A percentile compares a stretch with the other conserved stretches of the same genome.
phyloP scores from a whole-genome alignment of 2,113 vertebrate species.

The Ammospiza caudacuta region DNA sequence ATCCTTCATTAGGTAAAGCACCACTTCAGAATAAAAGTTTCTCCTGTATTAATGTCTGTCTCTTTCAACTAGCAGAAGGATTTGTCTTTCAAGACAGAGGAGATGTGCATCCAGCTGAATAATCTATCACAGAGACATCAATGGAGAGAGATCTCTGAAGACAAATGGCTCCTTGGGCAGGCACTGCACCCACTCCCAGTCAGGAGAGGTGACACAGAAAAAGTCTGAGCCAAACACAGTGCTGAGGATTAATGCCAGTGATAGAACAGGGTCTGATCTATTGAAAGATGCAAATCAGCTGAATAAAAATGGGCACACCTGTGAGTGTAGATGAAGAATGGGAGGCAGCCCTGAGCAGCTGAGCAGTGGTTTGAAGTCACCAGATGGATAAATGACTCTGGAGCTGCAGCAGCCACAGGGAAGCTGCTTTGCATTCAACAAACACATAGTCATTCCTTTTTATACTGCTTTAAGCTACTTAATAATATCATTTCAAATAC shows the following conservation, averaged over 20 bases:
- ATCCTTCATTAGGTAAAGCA: neutral
- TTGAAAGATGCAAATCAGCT: neutral
- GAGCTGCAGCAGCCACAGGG: accelerated
- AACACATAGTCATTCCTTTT: neutral
- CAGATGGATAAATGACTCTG: neutral
- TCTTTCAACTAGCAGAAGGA: neutral
- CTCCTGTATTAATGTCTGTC: neutral
- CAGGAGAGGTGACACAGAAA: neutral
- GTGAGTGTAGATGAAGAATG: neutral
- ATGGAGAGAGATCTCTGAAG: neutral
- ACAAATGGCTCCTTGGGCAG: neutral
- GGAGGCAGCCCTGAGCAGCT: neutral
- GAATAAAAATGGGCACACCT: neutral
- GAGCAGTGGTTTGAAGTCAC: neutral
- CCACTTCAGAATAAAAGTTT: neutral
- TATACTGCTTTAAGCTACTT: neutral
- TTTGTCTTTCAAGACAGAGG: neutral
- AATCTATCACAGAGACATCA: neutral
- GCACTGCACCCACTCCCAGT: neutral
- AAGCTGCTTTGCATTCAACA: accelerated
- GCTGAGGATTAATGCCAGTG: neutral
- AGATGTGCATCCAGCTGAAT: neutral
- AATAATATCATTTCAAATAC: neutral
- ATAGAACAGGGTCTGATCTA: neutral
- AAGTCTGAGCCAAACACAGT: neutral